phyloP scores from a whole-genome alignment of 2,888 invertebrate genomes.

The Drosophila ustulata region DNA sequence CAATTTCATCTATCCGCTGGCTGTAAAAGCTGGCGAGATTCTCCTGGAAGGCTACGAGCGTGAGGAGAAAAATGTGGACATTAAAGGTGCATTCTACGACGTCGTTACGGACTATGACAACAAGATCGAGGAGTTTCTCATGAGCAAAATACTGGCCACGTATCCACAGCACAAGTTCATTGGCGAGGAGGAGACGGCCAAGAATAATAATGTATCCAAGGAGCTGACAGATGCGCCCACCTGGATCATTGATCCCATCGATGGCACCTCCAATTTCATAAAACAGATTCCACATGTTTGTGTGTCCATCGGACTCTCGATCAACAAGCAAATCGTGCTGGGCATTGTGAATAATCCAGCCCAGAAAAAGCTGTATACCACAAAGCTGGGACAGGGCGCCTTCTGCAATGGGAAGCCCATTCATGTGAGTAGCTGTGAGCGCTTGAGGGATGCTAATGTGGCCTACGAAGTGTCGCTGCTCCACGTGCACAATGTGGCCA shows the following conservation, averaged over 20 bases:
- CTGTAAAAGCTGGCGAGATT: constrained; percentile 82
- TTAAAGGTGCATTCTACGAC: constrained; percentile 89
- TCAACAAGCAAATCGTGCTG: constrained; percentile 87
- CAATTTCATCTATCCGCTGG: constrained; percentile 82
- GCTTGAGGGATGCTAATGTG: constrained; percentile 82
- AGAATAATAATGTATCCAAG: constrained; percentile 84
- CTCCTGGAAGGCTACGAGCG: constrained; percentile 82
- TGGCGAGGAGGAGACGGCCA: constrained; percentile 89
- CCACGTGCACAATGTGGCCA: constrained; percentile 75
- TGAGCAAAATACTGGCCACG: constrained; percentile 86
- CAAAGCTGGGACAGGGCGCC: constrained; percentile 90
- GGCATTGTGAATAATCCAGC: constrained; percentile 92
- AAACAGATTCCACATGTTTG: constrained; percentile 88
- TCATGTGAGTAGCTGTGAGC: constrained; percentile 85
- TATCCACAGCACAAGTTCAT: constrained; percentile 89
- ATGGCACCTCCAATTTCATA: constrained; percentile 94
- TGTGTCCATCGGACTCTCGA: constrained; percentile 89
- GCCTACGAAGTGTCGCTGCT: constrained; percentile 84
- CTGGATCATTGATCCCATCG: constrained; percentile 94
- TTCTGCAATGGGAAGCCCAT: constrained; percentile 89
- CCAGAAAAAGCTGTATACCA: constrained; percentile 89
- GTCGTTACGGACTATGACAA: constrained; percentile 93
- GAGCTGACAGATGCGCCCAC: constrained; percentile 91
- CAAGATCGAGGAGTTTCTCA: constrained; percentile 90
- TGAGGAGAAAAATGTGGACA: constrained; percentile 81